Evolutionary conservation across 2,888 invertebrate species (phyloP), one percentile per base, ranked within the genome.

Genomic region (Apodemia hepburni): DNA sequence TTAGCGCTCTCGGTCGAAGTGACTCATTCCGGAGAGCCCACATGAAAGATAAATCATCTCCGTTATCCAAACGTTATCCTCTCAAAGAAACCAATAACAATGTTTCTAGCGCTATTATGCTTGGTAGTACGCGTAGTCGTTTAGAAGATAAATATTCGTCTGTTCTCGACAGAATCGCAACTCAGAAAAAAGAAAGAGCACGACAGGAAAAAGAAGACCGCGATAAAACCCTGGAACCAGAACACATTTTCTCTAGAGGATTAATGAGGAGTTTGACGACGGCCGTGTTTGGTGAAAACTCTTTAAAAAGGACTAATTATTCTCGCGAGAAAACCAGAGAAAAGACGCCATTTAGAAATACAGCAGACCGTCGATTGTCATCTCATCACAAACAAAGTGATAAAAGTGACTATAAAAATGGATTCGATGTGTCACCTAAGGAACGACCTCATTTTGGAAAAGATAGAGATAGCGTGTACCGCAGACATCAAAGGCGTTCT

Each of bases 101-200:
- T 75, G 87, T 87, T 73, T 81, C 88, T 69, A 88, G 71, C 67
- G 76, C 81, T 15, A 77, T 85, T 71, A 73, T 77, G 71, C 78
- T 93, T 79, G 93, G 93, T 58, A 87, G 87, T 66, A 94, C 95
- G 33, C 92, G 96, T 61, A 94, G 93, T 66, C 94, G 95, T 18
- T 86, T 96, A 73, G 96, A 96, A 86, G 95, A 96, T 78, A 96
- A 96, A 82, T 96, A 96, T 83, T 94, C 95, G 0, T 93, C 95
- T 18, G 94, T 96, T 27, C 85, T 96, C 73, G 96, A 96, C 76
- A 93, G 93, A 75, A 94, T 95, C 71, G 94, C 95, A 33, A 80
- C 82, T 59, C 89, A 93, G 71, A 93, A 93, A 75, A 92, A 93
- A 67, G 92, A 93, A 71, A 86, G 85, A 59, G 92, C 93, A 59